Conservation (phyloP, 2,797 vertebrate species). For the Pempheris klunzingeri region DNA sequence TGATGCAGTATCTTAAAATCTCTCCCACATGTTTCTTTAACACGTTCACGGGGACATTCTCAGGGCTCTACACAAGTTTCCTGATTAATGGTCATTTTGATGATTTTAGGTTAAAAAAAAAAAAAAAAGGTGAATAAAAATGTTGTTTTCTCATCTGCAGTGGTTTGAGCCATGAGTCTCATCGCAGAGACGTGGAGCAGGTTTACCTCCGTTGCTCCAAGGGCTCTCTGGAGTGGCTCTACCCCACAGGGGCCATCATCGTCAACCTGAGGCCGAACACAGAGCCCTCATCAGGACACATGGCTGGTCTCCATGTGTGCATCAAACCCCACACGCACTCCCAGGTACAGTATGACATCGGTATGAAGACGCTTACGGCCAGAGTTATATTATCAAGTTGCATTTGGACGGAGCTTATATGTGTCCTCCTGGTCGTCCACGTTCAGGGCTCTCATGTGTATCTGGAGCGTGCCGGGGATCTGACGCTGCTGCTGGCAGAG, state of each 20-base stretch:
- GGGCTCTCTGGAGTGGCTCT: conserved; percentile 94
- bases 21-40: conserved; percentile 4
- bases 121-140: not conserved
- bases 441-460: conserved; percentile 91
- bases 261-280: conserved; percentile 93
- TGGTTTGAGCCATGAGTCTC: conserved; percentile 93
- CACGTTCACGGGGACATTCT: no score
- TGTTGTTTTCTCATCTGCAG: conserved; percentile 71
- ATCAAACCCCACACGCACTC: conserved; percentile 90
- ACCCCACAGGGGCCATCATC: conserved; percentile 94
- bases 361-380: no score
- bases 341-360: conserved; percentile 67
- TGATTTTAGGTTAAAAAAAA: not conserved
- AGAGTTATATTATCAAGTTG: not conserved
- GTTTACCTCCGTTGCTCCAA: conserved; percentile 95
- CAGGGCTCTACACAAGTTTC: not conserved
- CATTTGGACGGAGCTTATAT: not conserved
- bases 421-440: not conserved
- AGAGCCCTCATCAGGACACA: conserved; percentile 70
- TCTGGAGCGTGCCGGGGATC: conserved; percentile 91
- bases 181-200: conserved; percentile 95
- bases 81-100: not conserved
- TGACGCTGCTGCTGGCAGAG: conserved; percentile 91
- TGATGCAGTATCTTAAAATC: not conserved
- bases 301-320: conserved; percentile 88